Base-by-base conservation (phyloP, 1,140 invertebrate genomes). In the Drosophila kepulauana region DNA sequence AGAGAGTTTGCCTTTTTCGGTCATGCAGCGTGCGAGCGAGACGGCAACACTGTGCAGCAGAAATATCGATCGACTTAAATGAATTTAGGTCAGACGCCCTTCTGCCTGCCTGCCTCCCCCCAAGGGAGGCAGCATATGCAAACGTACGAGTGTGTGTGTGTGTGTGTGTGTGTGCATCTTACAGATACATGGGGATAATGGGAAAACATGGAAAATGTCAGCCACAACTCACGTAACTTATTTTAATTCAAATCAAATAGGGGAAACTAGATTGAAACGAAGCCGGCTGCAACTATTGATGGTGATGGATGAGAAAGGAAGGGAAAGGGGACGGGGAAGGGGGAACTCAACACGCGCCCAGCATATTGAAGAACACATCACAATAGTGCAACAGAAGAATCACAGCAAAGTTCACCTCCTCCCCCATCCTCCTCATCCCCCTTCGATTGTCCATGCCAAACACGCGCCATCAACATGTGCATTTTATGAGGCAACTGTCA, bases 1-100 rank as follows among this genome's bases (percentile, higher is more conserved):
- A 25, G 20, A 25, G 20, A 7, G 8, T 59, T 75, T 78, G 77
- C 76, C 70, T 75, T 88, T 87, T 87, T 78, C 70, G 80, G 80
- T 78, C 80, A 84, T 68, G 74, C 73, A 63, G 57, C 63, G 58
- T 59, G 63, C 41, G 35, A 62, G 38, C 38, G 49, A 74, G 69
- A 58, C 57, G 72, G 35, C 35, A 48, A 66, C 13, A 57, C 13
- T 33, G 45, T 78, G 78, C 75, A 78, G 69, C 48, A 49, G 35
- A 75, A 88, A 89, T 85, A 88, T 88, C 85, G 85, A 88, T 88
- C 78, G 85, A 88, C 79, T 90, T 85, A 89, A 88, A 89, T 89
- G 85, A 85, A 89, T 88, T 88, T 88, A 71, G 85, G 85, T 88
- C 85, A 89, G 67, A 48, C 46, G 16, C 59, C 73, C 58, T n/a